Base-by-base conservation (phyloP, 1,140 invertebrate species). In the Drosophila murphyi region DNA sequence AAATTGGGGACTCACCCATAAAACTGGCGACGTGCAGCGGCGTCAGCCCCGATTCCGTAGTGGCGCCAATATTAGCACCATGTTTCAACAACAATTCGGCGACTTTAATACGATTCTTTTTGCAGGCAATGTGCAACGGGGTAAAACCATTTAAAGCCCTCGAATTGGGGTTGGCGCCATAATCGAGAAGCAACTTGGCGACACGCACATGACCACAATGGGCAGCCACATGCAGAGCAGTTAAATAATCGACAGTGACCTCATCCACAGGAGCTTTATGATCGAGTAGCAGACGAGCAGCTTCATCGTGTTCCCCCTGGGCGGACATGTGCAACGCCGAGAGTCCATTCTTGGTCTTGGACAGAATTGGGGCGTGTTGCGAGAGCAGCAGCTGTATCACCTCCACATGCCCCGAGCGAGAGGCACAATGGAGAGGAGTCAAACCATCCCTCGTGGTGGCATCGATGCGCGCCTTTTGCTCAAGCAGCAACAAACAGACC, bases 71-170 rank as follows among this genome's bases (percentile, higher is more conserved):
- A 75, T 95, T 96, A 52, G 98, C 99, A 85, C 97, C 98, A 93
- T 99, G 97, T 93, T 99, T 99, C 3, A 99, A 93, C 3, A 88
- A 94, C 63, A 99, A 93, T 93, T 99, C 98, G 4, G 99, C 98
- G 41, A 99, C 96, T 92, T 98, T 98, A 72, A 99, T 97, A 37
- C 98, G 94, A 93, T 99, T 99, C 93, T 99, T 99, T 93, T 99
- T 99, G 93, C 98, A 99, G 39, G 99, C 99, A 92, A 99, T 99
- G 91, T 99, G 98, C 51, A 99, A 94, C 0, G 99, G 98, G 1
- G 98, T 99, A 91, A 99, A 99, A 8, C 99, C 99, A 93, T 99
- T 99, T 29, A 99, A 94, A 51, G 99, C 99, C 52, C 98, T 94
- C 0, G 98, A 96, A 93, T 99, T 99, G 0, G 98, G 96, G 93